These are phyloP conservation scores for Lophius piscatorius DNA, from an alignment of 2,113 vertebrate genomes.

Conservation along the genomic window DNA sequence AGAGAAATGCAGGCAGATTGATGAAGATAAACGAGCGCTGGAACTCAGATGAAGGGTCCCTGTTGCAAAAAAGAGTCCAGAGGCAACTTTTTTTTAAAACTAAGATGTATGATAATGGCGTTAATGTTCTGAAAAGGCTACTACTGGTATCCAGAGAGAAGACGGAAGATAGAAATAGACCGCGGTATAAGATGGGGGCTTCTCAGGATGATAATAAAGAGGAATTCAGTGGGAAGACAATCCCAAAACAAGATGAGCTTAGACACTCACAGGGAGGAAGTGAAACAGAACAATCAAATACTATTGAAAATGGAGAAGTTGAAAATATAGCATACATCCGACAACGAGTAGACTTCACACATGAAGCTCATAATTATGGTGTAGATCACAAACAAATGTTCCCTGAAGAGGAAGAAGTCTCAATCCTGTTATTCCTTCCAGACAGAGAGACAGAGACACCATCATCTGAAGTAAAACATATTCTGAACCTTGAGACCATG, in stretches of 20 bases:
- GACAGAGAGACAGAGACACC: neutral
- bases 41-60: no score
- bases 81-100: constrained; percentile 23
- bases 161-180: constrained; percentile 25
- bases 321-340: constrained; percentile 5
- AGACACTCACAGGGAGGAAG: neutral
- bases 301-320: constrained; percentile 1
- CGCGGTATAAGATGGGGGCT: constrained; percentile 1
- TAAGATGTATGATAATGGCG: no score
- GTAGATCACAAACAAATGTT: constrained; percentile 6
- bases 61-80: constrained; percentile 1
- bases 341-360: neutral
- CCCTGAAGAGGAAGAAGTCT: constrained; percentile 11
- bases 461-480: neutral
- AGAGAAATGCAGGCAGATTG: neutral
- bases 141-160: neutral
- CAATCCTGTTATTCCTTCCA: constrained; percentile 17
- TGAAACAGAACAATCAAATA: neutral
- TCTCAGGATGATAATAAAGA: constrained; percentile 13
- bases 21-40: constrained; percentile 9
- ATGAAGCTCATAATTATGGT: constrained; percentile 22
- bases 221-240: constrained; percentile 27
- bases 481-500: constrained; percentile 3
- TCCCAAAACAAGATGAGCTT: constrained; percentile 20
- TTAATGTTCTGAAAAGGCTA: neutral